Evolutionary conservation across 2,888 invertebrate species (phyloP).

Genomic region (Diabrotica balteata): DNA sequence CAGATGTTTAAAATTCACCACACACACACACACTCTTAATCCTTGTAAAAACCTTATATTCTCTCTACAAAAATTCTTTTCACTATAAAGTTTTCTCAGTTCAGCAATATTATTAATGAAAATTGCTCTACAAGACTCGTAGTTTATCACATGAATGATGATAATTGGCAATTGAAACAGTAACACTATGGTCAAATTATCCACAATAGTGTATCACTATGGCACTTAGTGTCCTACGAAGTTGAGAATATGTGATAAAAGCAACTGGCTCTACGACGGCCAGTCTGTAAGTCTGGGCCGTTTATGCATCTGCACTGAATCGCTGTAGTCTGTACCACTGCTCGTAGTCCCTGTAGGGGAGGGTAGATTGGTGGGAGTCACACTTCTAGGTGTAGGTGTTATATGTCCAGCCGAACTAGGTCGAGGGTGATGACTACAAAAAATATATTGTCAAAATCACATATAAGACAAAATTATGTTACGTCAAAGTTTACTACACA

Average conservation of each 20-base stretch:
- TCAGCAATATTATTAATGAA: constrained; percentile 42
- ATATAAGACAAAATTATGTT: no score
- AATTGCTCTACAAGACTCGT: constrained; percentile 54
- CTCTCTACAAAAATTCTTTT: constrained; percentile 44
- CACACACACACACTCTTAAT: constrained; percentile 51
- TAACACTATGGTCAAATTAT: constrained; percentile 54
- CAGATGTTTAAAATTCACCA: constrained; percentile 46
- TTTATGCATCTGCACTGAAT: constrained; percentile 75
- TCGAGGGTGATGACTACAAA: constrained; percentile 59
- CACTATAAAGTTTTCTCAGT: constrained; percentile 49
- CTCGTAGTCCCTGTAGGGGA: constrained; percentile 67
- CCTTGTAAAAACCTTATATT: constrained; percentile 50
- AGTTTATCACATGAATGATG: constrained; percentile 61
- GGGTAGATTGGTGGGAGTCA: constrained; percentile 84
- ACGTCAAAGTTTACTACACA: no score
- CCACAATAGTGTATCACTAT: constrained; percentile 57
- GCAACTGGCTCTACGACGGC: constrained; percentile 76
- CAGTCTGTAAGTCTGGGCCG: constrained; percentile 89
- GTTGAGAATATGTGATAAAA: constrained; percentile 33
- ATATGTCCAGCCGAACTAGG: constrained; percentile 68
- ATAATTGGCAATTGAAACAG: constrained; percentile 58
- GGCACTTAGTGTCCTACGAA: constrained; percentile 56
- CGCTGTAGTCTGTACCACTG: constrained; percentile 66
- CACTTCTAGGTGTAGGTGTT: constrained; percentile 72
- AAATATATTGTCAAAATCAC: no score